Percentiles rank a stretch among this genome's conserved stretches.
These are phyloP conservation scores for Drosophila percnosoma DNA, from an alignment of 2,888 invertebrate species.

Conservation along the genomic window DNA sequence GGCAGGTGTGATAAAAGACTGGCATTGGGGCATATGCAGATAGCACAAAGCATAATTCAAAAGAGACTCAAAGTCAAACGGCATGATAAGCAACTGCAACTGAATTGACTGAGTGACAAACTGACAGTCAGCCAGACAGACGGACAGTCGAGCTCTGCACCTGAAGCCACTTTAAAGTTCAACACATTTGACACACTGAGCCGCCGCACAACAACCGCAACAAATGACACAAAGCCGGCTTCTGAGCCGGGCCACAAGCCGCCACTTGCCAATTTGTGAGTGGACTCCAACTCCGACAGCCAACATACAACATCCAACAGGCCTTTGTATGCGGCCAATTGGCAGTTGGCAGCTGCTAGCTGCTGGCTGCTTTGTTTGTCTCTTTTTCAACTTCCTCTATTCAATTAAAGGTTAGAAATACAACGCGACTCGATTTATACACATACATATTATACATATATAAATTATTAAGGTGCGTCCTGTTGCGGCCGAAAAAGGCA, in stretches of 20 bases:
- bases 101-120: constrained; percentile 38
- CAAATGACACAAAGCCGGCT: constrained; percentile 71
- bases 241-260: constrained; percentile 41
- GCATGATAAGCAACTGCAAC: constrained; percentile 68
- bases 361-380: constrained; percentile 11
- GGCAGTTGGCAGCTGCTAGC: constrained; percentile 33
- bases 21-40: constrained; percentile 54
- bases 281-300: constrained; percentile 35
- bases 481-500: constrained; percentile 66
- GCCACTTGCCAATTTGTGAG: constrained; percentile 50
- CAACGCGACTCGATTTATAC: constrained; percentile 31
- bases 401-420: constrained; percentile 68
- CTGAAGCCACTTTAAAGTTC: constrained; percentile 74
- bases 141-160: constrained; percentile 45
- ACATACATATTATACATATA: constrained; percentile 4
- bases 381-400: constrained; percentile 23
- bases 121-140: constrained; percentile 32
- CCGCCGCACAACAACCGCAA: constrained; percentile 38
- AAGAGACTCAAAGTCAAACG: constrained; percentile 75
- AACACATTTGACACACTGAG: constrained; percentile 71
- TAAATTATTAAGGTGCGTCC: constrained; percentile 77
- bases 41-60: constrained; percentile 70
- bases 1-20: constrained; percentile 70
- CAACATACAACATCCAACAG: constrained; percentile 8
- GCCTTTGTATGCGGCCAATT: constrained; percentile 29